Evolutionary conservation across 1,140 invertebrate genomes (phyloP).

Genomic region (Diuraphis noxia): DNA sequence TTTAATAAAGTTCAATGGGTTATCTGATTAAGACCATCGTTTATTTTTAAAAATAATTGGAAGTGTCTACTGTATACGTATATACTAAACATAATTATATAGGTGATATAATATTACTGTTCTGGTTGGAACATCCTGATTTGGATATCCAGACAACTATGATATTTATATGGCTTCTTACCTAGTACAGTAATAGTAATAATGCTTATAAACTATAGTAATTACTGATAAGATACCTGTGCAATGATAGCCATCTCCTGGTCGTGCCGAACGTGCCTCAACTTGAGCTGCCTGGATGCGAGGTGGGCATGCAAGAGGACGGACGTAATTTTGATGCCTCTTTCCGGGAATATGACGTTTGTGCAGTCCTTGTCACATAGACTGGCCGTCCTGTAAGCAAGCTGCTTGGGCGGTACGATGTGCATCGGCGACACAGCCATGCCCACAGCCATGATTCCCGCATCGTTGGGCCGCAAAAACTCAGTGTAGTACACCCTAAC

Average conservation of each 20-base stretch:
- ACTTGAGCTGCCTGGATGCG: constrained; percentile 73
- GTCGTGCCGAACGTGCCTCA: constrained; percentile 76
- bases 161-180: too few relatives aligned
- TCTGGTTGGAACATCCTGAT: not conserved
- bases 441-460: constrained; percentile 79
- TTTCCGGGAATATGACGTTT: constrained; percentile 72
- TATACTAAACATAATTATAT: not conserved
- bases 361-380: constrained; percentile 82
- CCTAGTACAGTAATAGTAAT: not conserved
- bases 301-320: constrained; percentile 80
- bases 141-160: not conserved
- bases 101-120: not conserved
- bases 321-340: constrained; percentile 79
- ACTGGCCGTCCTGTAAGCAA: constrained; percentile 74
- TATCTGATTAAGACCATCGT: too few relatives aligned
- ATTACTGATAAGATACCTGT: constrained; percentile 62
- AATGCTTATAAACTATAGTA: not conserved
- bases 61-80: too few relatives aligned
- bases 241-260: constrained; percentile 75
- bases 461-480: constrained; percentile 72
- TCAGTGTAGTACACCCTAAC: constrained; percentile 78
- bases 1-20: not conserved
- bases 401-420: constrained; percentile 76
- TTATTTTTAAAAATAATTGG: not conserved
- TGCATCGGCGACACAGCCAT: constrained; percentile 79